phyloP scores from a whole-genome alignment of 2,113 vertebrate genomes.

The Recurvirostra avosetta region DNA sequence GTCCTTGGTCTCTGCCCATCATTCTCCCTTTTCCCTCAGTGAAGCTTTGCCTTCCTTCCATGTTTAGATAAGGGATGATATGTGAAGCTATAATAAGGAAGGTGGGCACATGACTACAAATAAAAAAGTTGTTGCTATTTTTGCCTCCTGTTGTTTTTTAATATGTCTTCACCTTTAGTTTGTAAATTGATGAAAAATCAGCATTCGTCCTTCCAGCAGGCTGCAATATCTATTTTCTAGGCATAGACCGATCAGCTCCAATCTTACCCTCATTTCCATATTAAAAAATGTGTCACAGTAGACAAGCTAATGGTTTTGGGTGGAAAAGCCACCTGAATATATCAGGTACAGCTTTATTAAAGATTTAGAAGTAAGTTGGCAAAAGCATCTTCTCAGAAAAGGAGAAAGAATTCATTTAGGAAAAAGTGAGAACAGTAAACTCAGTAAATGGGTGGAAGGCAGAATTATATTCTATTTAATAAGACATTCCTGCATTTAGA shows the following conservation, averaged over 20 bases:
- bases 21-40: not conserved
- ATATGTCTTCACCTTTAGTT: not conserved
- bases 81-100: not conserved
- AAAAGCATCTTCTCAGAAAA: not conserved
- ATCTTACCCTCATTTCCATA: not conserved
- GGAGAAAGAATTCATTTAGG: not conserved
- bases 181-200: not conserved
- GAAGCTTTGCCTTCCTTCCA: not conserved
- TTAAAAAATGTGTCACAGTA: not conserved
- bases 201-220: not conserved
- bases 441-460: not conserved
- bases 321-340: not conserved
- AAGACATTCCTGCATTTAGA: not conserved
- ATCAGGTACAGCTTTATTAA: not conserved
- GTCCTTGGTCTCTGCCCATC: not conserved
- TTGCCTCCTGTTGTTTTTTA: not conserved
- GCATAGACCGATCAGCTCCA: not conserved
- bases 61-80: not conserved
- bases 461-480: not conserved
- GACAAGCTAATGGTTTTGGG: not conserved
- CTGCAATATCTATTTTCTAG: not conserved
- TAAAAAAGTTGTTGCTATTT: not conserved
- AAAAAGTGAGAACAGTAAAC: not conserved
- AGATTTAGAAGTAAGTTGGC: not conserved
- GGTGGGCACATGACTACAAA: accelerated